Evolutionary conservation across 2,888 invertebrate genomes (phyloP).

Genomic region (Plutella xylostella): DNA sequence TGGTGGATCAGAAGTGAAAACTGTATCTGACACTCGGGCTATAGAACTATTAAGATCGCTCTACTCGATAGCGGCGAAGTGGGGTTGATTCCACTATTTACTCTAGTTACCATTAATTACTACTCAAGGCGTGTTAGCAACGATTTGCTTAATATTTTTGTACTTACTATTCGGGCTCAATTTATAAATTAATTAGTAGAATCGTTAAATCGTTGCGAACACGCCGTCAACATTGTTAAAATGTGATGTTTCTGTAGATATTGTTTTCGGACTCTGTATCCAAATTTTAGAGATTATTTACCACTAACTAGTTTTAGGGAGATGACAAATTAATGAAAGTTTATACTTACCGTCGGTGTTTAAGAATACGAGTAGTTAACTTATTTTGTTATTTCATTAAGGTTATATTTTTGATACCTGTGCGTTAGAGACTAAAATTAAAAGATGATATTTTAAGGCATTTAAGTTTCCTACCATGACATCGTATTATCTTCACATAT

Average conservation of each 20-base stretch:
- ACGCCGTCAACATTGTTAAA: too few relatives aligned
- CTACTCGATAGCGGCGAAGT: constrained; percentile 86
- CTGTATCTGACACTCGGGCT: constrained; percentile 79
- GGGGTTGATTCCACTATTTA: constrained; percentile 62
- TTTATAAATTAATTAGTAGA: too few relatives aligned
- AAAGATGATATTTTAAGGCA: constrained; percentile 2
- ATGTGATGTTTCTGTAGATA: too few relatives aligned
- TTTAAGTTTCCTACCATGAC: constrained; percentile 20
- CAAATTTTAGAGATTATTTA: not conserved
- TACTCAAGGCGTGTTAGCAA: not conserved
- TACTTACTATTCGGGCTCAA: too few relatives aligned
- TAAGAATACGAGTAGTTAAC: constrained; percentile 2
- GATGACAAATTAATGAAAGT: not conserved
- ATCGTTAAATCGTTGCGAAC: not conserved
- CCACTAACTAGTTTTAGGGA: not conserved
- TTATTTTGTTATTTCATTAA: constrained; percentile 6
- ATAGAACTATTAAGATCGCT: constrained; percentile 85
- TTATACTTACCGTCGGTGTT: not conserved
- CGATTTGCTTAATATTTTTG: not conserved
- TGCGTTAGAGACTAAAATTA: not conserved
- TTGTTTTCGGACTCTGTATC: too few relatives aligned
- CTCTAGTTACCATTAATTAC: not conserved
- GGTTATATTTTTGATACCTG: not conserved
- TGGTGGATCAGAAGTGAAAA: constrained; percentile 34
- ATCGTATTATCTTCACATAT: constrained; percentile 19